These are phyloP conservation scores for Corynorhinus townsendii DNA, from an alignment of 2,113 vertebrate genomes.

Conservation along the genomic window DNA sequence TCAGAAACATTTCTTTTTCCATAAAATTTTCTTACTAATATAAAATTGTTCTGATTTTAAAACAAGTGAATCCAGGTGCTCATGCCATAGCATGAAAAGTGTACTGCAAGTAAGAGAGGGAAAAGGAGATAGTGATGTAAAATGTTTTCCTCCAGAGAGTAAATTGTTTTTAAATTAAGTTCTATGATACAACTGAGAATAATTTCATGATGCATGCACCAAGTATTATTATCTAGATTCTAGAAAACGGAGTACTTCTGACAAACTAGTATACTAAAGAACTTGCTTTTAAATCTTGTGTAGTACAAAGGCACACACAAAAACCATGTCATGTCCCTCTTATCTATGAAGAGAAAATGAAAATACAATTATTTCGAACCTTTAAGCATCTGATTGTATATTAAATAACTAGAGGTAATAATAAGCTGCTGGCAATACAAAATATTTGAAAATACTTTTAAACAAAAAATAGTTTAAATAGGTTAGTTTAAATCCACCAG, in stretches of 20 bases:
- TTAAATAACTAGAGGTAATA: background rate
- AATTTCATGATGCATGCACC: background rate
- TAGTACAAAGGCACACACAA: background rate
- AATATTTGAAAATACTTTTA: constrained; percentile 6
- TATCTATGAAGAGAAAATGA: background rate
- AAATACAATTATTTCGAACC: background rate
- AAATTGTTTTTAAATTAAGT: background rate
- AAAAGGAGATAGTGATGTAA: background rate
- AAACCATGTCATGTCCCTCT: background rate
- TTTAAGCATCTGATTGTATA: background rate
- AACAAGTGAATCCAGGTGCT: background rate
- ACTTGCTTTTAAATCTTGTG: background rate
- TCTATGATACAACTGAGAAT: background rate
- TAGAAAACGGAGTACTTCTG: background rate
- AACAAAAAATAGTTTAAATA: background rate
- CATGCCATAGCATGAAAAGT: background rate
- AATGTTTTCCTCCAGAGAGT: background rate
- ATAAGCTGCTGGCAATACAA: background rate
- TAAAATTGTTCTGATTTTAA: background rate
- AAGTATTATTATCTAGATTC: background rate
- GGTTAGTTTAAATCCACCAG: background rate
- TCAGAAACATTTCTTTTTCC: background rate
- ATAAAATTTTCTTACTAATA: background rate
- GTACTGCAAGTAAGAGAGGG: background rate
- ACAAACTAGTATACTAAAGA: background rate